Percentiles rank a stretch among this genome's conserved stretches.
Evolutionary conservation across 2,888 invertebrate genomes (phyloP).

Genomic region (Drosophila suboccidentalis): DNA sequence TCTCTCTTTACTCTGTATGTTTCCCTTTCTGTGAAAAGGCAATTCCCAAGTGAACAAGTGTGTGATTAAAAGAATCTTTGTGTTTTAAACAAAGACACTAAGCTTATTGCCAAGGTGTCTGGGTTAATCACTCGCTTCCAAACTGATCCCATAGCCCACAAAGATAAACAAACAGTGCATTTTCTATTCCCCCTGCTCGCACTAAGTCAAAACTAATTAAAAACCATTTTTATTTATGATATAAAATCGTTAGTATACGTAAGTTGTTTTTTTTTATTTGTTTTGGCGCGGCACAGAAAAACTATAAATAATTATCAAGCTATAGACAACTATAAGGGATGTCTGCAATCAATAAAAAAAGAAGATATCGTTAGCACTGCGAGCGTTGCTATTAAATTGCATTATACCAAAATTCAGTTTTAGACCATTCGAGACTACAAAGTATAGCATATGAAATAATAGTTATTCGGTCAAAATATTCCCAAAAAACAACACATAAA

Average conservation of each 20-base stretch:
- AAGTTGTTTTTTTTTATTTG: not conserved
- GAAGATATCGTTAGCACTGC: too few relatives aligned
- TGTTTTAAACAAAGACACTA: constrained; percentile 17
- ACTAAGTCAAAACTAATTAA: not conserved
- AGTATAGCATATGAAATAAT: too few relatives aligned
- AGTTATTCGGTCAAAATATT: not conserved
- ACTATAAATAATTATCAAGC: too few relatives aligned
- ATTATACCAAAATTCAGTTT: too few relatives aligned
- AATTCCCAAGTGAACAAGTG: constrained; percentile 9
- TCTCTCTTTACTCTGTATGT: not conserved
- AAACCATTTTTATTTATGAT: not conserved
- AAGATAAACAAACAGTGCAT: not conserved
- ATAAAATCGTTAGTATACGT: not conserved
- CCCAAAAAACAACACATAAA: not conserved
- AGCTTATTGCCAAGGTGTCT: constrained; percentile 7
- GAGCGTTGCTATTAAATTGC: too few relatives aligned
- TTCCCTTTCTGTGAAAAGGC: not conserved
- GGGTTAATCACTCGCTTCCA: constrained; percentile 5
- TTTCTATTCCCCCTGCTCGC: not conserved
- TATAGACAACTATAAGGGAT: too few relatives aligned
- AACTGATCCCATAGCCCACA: not conserved
- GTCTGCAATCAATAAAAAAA: too few relatives aligned
- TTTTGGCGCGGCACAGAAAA: too few relatives aligned
- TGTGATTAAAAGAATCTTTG: constrained; percentile 26
- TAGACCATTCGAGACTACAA: too few relatives aligned